A percentile compares a stretch with the other conserved stretches of the same genome.
These are phyloP conservation scores for Pollenia amentaria DNA, from an alignment of 2,888 invertebrate species.

Conservation along the genomic window DNA sequence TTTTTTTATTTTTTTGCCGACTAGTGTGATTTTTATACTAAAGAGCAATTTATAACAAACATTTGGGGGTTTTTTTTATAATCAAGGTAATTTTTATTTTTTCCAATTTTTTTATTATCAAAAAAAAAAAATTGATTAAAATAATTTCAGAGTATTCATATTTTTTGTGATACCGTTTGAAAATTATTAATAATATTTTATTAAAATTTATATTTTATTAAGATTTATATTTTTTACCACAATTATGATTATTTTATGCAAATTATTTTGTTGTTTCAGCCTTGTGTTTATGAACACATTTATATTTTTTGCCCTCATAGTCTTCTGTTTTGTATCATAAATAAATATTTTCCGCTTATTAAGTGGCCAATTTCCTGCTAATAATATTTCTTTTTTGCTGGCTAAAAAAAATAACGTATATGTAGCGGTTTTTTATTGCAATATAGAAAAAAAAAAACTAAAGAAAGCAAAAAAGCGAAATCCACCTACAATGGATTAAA, in stretches of 20 bases:
- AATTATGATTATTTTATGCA: conserved; percentile 64
- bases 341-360: conserved; percentile 61
- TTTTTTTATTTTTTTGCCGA: too few relatives aligned
- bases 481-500: conserved; percentile 64
- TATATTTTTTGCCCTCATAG: neutral
- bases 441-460: neutral
- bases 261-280: conserved; percentile 26
- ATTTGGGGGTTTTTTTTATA: too few relatives aligned
- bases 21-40: too few relatives aligned
- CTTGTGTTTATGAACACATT: neutral
- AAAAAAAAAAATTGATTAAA: neutral
- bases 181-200: conserved; percentile 22
- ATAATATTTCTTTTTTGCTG: conserved; percentile 43
- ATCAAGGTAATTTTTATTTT: too few relatives aligned
- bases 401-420: conserved; percentile 1
- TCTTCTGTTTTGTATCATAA: conserved; percentile 9
- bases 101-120: neutral
- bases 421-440: neutral
- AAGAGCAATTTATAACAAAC: too few relatives aligned
- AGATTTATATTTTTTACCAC: conserved; percentile 43
- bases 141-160: neutral
- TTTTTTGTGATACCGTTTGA: neutral
- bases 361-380: conserved; percentile 73
- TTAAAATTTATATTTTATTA: neutral
- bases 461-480: conserved; percentile 7